phyloP scores from a whole-genome alignment of 2,888 invertebrate species.

The Ypsolopha scabrella region DNA sequence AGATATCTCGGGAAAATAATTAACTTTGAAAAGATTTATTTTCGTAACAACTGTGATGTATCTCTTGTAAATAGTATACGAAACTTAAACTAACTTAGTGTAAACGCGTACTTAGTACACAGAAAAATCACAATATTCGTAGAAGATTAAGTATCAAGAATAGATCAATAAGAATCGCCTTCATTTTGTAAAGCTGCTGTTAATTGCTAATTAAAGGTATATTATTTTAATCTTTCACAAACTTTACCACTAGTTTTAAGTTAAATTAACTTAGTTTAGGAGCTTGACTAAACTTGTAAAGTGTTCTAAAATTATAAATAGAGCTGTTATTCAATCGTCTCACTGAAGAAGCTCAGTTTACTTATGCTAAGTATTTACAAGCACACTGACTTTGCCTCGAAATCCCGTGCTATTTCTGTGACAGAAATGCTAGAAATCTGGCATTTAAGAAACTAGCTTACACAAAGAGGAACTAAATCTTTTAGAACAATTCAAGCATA shows the following conservation, averaged over 20 bases:
- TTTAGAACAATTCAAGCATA: conserved; percentile 55
- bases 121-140: conserved; percentile 45
- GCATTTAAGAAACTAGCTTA: not conserved
- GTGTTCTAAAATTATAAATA: not conserved
- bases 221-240: not conserved
- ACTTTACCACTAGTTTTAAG: not conserved
- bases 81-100: not conserved
- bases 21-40: too few relatives aligned
- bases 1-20: too few relatives aligned
- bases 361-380: not conserved
- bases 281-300: not conserved
- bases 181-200: conserved; percentile 17
- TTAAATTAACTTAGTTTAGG: not conserved
- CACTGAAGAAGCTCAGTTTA: not conserved
- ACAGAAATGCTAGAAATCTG: too few relatives aligned
- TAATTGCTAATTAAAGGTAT: conserved; percentile 21
- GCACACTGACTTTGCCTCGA: not conserved
- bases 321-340: not conserved
- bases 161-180: conserved; percentile 26
- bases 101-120: conserved; percentile 17
- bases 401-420: too few relatives aligned
- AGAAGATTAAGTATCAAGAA: conserved; percentile 63
- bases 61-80: not conserved
- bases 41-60: not conserved
- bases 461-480: not conserved